Base-by-base conservation (phyloP, 2,888 invertebrate species). In the Disparrhopalites patrizii region DNA sequence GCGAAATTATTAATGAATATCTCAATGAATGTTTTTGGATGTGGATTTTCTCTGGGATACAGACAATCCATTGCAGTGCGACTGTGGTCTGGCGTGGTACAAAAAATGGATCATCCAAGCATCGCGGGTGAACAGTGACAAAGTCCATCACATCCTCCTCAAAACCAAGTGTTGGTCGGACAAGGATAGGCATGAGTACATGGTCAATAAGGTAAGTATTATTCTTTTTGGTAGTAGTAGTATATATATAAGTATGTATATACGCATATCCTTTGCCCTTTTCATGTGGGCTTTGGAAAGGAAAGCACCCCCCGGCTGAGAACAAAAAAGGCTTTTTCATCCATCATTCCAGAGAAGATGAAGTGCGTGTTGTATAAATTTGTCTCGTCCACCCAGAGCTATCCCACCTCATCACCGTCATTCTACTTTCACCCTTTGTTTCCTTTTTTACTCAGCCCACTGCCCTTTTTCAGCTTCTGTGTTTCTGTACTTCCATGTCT, bases 41-140 rank as follows among this genome's bases (percentile, higher is more conserved):
- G n/a, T n/a, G n/a, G n/a, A n/a, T n/a, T n/a, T n/a, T n/a, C n/a
- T n/a, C n/a, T n/a, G n/a, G n/a, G n/a, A n/a, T n/a, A 13, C 80
- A 94, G 94, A 92, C 81, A 94, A 94, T 80, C 93, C 92, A 13
- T 80, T 94, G 75, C 83, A 87, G 68, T 94, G 93, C 79, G 89
- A 91, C 76, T 94, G 93, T 78, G 90, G 92, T 76, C 81, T 94
- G 73, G 86, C 87, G 58, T 94, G 94, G 93, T 91, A 93, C 80
- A 86, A 89, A 67, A 86, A 86, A 62, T 90, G 93, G 87, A 79
- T 92, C 76, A 84, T 54, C 5, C 62, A 70, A 60, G 68, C 69
- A 50, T 50, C 70, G 40, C 50, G 30, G 8, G 63, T n/a, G 4
- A 64, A 62, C 33, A 66, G 64, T 30, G 74, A 75, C 25, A 65